Percentiles rank a stretch among this genome's conserved stretches.
phyloP scores from a whole-genome alignment of 2,888 invertebrate species.

The Thereva unica region DNA sequence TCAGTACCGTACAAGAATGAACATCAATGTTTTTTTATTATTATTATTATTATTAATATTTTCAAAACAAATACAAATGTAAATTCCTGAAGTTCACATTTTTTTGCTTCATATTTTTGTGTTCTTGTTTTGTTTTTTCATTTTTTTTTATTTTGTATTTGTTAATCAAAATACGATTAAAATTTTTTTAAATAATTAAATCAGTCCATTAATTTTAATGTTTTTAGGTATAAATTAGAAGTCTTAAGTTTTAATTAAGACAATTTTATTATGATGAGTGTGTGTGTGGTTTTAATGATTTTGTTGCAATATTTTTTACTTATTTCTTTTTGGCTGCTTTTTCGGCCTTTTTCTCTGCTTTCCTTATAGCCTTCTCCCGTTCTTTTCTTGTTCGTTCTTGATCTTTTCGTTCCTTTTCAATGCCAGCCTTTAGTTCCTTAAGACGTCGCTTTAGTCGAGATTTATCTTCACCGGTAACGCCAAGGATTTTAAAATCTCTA shows the following conservation, averaged over 20 bases:
- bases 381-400: constrained; percentile 84
- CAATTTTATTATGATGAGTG: background rate
- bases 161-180: constrained; percentile 27
- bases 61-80: no score
- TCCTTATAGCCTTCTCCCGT: constrained; percentile 81
- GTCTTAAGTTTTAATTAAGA: constrained; percentile 13
- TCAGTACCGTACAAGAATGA: no score
- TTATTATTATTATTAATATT: no score
- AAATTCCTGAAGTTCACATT: no score
- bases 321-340: constrained; percentile 69
- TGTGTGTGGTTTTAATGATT: no score
- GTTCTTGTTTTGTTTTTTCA: no score
- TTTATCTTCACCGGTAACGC: constrained; percentile 79
- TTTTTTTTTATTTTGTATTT: constrained; percentile 21
- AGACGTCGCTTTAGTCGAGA: constrained; percentile 81
- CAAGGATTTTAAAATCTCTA: constrained; percentile 86
- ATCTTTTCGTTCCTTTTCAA: constrained; percentile 71
- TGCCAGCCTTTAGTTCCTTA: constrained; percentile 78
- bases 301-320: constrained; percentile 3
- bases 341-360: constrained; percentile 80
- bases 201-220: constrained; percentile 29
- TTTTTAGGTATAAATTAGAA: constrained; percentile 30
- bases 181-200: constrained; percentile 27
- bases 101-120: no score
- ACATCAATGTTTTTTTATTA: no score